Evolutionary conservation across 2,113 vertebrate genomes (phyloP).

Genomic region (Mystacornis crossleyi): DNA sequence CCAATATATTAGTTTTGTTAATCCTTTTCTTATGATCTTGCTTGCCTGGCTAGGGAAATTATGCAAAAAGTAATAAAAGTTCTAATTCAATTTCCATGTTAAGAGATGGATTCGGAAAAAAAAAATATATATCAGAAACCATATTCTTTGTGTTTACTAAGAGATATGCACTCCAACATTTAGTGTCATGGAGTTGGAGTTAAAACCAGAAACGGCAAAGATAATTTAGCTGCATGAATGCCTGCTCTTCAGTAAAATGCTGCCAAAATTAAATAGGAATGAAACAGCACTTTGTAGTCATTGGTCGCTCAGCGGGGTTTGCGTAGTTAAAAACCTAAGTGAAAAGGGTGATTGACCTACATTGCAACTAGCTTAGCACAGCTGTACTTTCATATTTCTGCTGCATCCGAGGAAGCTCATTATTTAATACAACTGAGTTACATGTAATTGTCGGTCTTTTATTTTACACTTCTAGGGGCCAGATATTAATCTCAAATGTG

Average conservation of each 20-base stretch:
- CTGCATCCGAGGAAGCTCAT: slow-evolving; percentile 69
- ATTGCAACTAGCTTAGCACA: slow-evolving; percentile 71
- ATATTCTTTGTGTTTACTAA: slow-evolving; percentile 66
- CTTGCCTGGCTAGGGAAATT: slow-evolving; percentile 35
- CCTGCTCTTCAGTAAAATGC: slow-evolving; percentile 71
- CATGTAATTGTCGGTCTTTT: slow-evolving; percentile 54
- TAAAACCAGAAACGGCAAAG: slow-evolving; percentile 61
- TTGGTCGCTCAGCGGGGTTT: slow-evolving; percentile 73
- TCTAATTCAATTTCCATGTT: slow-evolving; percentile 66
- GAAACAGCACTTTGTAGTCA: slow-evolving; percentile 76
- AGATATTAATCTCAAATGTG: slow-evolving; percentile 35
- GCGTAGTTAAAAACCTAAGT: slow-evolving; percentile 75
- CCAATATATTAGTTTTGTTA: not conserved
- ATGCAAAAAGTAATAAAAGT: slow-evolving; percentile 53
- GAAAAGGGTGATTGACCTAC: slow-evolving; percentile 77
- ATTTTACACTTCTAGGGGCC: slow-evolving; percentile 54
- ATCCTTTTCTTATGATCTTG: not conserved
- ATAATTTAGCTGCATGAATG: slow-evolving; percentile 74
- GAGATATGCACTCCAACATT: slow-evolving; percentile 51
- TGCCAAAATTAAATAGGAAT: slow-evolving; percentile 76
- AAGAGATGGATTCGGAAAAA: not conserved
- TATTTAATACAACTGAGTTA: slow-evolving; percentile 74
- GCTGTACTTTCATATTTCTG: slow-evolving; percentile 71
- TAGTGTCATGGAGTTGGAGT: slow-evolving; percentile 60
- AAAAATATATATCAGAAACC: not conserved